phyloP scores from a whole-genome alignment of 2,888 invertebrate species.

The Pseudococcus jackbeardsleyi region DNA sequence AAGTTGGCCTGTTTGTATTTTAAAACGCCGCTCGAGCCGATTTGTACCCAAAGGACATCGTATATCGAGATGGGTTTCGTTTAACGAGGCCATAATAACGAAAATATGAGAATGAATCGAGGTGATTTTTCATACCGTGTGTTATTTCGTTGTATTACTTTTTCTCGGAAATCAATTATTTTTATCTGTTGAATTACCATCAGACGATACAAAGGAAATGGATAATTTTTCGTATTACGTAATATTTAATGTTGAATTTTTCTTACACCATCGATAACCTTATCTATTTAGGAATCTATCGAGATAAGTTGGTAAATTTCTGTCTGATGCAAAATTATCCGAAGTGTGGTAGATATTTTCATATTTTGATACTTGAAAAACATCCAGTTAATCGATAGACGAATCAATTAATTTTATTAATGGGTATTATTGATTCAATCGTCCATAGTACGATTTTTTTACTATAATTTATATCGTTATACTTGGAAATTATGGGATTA shows the following conservation, averaged over 20 bases:
- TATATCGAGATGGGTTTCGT: not conserved
- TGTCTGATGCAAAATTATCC: not conserved
- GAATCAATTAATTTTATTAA: not conserved
- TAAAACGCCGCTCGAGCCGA: not conserved
- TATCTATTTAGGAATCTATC: constrained; percentile 20
- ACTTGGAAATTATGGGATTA: not conserved
- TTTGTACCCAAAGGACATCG: not conserved
- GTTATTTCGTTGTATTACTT: not conserved
- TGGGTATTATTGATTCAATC: not conserved
- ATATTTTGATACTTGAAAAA: not conserved
- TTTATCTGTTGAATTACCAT: constrained; percentile 9
- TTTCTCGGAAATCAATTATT: not conserved
- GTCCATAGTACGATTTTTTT: not conserved
- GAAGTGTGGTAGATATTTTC: not conserved
- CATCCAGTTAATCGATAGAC: not conserved
- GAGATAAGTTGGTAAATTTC: not conserved
- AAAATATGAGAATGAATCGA: not conserved
- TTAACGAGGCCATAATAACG: not conserved
- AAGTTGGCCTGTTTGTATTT: not conserved
- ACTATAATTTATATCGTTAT: not conserved
- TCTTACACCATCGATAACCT: not conserved
- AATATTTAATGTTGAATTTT: not conserved
- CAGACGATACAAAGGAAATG: not conserved
- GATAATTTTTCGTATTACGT: constrained; percentile 7
- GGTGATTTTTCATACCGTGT: not conserved